Evolutionary conservation across 92 coral and sea anemone species (phyloP).

Genomic region (Phymanthus crucifer): DNA sequence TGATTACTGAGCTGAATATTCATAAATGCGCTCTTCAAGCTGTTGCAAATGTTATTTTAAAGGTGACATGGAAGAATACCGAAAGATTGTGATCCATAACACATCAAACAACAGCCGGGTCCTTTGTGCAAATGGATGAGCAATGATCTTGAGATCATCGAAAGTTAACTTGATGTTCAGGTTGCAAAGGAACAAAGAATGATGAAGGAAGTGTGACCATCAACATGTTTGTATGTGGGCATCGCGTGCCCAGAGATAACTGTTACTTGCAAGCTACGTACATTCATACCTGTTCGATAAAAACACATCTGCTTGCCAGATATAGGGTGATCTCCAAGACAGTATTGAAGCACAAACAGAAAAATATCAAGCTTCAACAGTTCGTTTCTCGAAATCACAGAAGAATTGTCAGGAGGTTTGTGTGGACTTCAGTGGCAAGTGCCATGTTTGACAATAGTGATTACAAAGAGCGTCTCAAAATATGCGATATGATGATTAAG

Average conservation of each 20-base stretch:
- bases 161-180: background rate
- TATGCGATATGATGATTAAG: background rate
- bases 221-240: background rate
- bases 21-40: no score
- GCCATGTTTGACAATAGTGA: background rate
- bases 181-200: background rate
- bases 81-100: no score
- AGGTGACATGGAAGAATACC: no score
- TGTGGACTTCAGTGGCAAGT: background rate
- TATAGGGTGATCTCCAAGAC: background rate
- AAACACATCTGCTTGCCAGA: background rate
- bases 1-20: no score
- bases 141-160: no score
- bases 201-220: background rate
- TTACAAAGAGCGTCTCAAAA: background rate
- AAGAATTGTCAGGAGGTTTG: background rate
- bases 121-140: no score
- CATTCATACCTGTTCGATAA: background rate
- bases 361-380: no score
- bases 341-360: background rate
- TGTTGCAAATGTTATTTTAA: no score
- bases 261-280: background rate
- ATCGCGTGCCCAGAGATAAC: conserved; percentile 4
- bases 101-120: no score
- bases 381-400: background rate